Percentiles rank a stretch among this genome's conserved stretches.
Evolutionary conservation across 2,113 vertebrate genomes (phyloP).

Genomic region (Scatophagus argus): DNA sequence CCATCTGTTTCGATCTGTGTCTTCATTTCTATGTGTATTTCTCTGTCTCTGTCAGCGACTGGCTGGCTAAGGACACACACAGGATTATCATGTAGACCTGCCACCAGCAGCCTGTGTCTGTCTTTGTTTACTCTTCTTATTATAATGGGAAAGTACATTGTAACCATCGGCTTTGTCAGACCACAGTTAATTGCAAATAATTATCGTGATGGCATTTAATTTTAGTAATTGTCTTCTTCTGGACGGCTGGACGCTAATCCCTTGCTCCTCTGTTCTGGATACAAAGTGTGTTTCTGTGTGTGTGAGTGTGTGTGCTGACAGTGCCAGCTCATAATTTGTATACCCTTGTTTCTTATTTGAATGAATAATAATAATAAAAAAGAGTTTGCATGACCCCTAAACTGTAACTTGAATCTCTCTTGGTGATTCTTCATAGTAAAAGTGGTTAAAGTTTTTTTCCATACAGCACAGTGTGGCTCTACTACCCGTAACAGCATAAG

Average conservation of each 20-base stretch:
- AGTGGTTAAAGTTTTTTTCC: conserved; percentile 36
- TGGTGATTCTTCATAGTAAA: conserved; percentile 39
- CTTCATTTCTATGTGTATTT: conserved; percentile 46
- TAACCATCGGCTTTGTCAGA: conserved; percentile 70
- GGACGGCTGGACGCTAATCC: conserved; percentile 73
- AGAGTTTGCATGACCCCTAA: conserved; percentile 38
- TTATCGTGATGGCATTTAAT: conserved; percentile 80
- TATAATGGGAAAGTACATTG: conserved; percentile 66
- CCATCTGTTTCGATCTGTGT: conserved; percentile 30
- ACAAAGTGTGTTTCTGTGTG: conserved; percentile 44
- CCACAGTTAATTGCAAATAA: conserved; percentile 79
- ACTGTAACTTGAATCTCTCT: conserved; percentile 38
- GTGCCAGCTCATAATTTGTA: conserved; percentile 12
- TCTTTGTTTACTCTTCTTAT: conserved; percentile 72
- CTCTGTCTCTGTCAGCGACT: conserved; percentile 10
- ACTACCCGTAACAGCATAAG: conserved; percentile 59
- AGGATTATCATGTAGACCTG: conserved; percentile 63
- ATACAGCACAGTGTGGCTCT: conserved; percentile 28
- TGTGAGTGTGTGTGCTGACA: conserved; percentile 1
- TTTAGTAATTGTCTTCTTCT: conserved; percentile 79
- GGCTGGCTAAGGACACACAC: conserved; percentile 38
- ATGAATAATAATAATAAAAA: conserved; percentile 49
- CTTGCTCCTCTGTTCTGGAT: conserved; percentile 64
- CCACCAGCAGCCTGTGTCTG: conserved; percentile 43
- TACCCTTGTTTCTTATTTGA: conserved; percentile 42